Evolutionary conservation across 1,140 invertebrate species (phyloP), one percentile per base, ranked within the genome.

Genomic region (Dinoponera quadriceps): DNA sequence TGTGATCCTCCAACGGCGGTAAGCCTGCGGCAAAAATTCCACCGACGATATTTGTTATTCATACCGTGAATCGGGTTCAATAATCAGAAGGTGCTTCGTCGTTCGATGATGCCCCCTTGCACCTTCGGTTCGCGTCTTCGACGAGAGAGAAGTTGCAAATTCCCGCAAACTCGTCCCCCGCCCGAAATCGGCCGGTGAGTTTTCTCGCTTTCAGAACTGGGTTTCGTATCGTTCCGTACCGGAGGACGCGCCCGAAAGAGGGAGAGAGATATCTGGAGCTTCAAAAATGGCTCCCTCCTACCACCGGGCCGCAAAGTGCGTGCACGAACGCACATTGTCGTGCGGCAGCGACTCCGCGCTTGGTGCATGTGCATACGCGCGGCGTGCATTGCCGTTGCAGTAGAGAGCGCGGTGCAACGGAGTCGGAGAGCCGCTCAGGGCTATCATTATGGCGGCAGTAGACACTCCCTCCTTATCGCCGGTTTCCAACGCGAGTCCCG

Each of bases 401-500:
- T 62, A 62, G 73, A 66, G 62, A 62, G 68, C 83, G 86, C 44
- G 82, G 85, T 87, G 84, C 84, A 90, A 77, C 86, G 88, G 90
- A 91, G 89, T 91, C 90, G 86, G 86, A 91, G 86, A 87, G 87
- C 82, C 77, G 86, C 85, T 80, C 86, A 92, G 92, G 90, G 90
- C 92, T 93, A 92, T 93, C 88, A 93, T 93, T 93, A 93, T 93
- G 92, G 91, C 92, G 90, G 92, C 92, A 91, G 90, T 92, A 91
- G 92, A 93, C 92, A 93, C 92, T 93, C 92, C 92, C 92, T 92
- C 91, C 92, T 93, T 93, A 93, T 93, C 92, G 92, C 90, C 65
- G 90, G 89, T 93, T 93, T 93, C 91, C 91, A 92, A 92, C 90
- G 89, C 87, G 85, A 89, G 85, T 88, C 86, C 87, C 85, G 85